Conservation (phyloP, 2,113 vertebrate species). For the Loxodonta africana region DNA sequence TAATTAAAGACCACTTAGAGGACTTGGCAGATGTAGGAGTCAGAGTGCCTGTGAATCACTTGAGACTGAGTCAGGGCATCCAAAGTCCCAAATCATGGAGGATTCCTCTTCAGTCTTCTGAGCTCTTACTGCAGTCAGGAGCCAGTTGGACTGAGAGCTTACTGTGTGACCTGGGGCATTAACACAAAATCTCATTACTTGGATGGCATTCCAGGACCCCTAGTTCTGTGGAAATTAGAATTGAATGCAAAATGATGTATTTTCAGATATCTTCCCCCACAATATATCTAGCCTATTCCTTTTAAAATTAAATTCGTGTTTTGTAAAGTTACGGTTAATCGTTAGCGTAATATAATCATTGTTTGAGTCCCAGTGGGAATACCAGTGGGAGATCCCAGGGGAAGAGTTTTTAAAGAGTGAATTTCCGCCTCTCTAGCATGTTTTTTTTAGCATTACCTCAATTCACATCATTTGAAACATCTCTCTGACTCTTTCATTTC, state of each 20-base stretch:
- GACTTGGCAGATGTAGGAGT: not conserved
- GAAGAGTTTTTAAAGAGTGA: slow-evolving; percentile 13
- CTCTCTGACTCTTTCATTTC: not conserved
- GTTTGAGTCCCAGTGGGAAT: slow-evolving; percentile 58
- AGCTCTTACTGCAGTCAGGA: not conserved
- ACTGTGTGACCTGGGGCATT: slow-evolving; percentile 21
- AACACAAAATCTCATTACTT: slow-evolving; percentile 68
- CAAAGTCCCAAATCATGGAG: not conserved
- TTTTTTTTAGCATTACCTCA: not conserved
- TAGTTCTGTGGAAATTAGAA: slow-evolving; percentile 72
- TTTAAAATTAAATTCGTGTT: slow-evolving; percentile 78
- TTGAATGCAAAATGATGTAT: slow-evolving; percentile 53
- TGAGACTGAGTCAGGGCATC: not conserved
- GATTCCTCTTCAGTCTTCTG: not conserved
- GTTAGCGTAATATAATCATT: slow-evolving; percentile 63
- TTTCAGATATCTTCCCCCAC: not conserved
- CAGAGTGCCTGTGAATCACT: not conserved
- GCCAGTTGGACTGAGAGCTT: not conserved
- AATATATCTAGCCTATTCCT: slow-evolving; percentile 59
- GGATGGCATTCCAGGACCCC: slow-evolving; percentile 44
- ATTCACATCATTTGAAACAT: not conserved
- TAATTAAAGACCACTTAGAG: not conserved
- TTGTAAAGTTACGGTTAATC: slow-evolving; percentile 63
- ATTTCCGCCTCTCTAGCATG: not conserved
- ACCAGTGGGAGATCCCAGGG: not conserved